Base-by-base conservation (phyloP, 2,113 vertebrate species). In the Clarias magur region DNA sequence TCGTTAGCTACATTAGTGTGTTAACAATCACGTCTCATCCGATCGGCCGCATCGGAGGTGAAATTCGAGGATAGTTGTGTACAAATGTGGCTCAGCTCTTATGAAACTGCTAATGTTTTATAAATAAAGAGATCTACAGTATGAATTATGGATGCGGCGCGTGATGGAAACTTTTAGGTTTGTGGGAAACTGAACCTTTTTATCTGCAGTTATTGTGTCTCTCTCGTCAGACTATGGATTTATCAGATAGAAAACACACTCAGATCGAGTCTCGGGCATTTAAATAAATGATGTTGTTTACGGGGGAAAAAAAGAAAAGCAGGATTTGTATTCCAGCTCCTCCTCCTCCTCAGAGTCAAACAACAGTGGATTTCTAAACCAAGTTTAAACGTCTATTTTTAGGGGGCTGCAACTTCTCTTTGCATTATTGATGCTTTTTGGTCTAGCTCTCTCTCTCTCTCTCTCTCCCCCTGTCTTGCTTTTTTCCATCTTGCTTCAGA, bases 351-450 rank as follows among this genome's bases (percentile, higher is more conserved):
- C 9, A 57, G 48, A 79, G 67, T 87, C 80, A 87, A 84, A 68
- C 84, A 62, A 68, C 63, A 82, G 89, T 82, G 70, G 81, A 82
- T 87, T 87, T 88, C 82, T 86, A 87, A 91, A 87, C 87, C 54
- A 48, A 82, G 84, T 86, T 83, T 89, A 89, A 8, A 73, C 17
- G 62, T 90, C 88, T 91, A 90, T 91, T 91, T 91, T 90, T 89
- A 89, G 87, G 76, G 62, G 42, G 7, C 62, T 79, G 85, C 87
- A 89, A 88, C 68, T 89, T 88, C 81, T 70, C 76, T 80, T 59
- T 90, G 87, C 82, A 91, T 91, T 90, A 88, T 92, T 91, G 76
- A 91, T 89, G 88, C 60, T 88, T 72, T 85, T 89, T 79, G 85
- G 68, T 88, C 72, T 88, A 57, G 70, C 60, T 57, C 42, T 65